Evolutionary conservation across 2,797 vertebrate genomes (phyloP).

Genomic region (Enteromius unitaeniatus): DNA sequence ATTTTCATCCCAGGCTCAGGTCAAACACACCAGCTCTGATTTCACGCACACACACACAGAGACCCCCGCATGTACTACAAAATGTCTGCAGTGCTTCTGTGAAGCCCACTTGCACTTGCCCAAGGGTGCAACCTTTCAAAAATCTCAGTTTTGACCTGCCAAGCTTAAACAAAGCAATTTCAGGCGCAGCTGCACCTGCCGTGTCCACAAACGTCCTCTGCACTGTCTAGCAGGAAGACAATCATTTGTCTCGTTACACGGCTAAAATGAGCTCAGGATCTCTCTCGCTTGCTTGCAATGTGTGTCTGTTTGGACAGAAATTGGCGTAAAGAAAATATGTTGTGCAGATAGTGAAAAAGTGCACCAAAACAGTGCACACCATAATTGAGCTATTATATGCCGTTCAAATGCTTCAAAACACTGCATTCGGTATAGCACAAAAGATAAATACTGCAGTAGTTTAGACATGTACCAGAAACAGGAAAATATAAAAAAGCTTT

Average conservation of each 20-base stretch:
- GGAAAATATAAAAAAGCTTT: neutral
- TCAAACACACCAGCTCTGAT: constrained; percentile 53
- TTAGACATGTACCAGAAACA: neutral
- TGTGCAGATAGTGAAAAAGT: constrained; percentile 24
- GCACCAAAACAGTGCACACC: constrained; percentile 1
- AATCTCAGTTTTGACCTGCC: constrained; percentile 76
- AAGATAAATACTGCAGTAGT: neutral
- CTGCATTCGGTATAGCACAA: neutral
- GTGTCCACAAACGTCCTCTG: constrained; percentile 64
- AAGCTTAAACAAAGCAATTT: constrained; percentile 83
- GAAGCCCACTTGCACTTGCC: constrained; percentile 58
- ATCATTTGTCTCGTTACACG: constrained; percentile 78
- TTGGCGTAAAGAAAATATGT: constrained; percentile 23
- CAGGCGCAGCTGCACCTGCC: constrained; percentile 79
- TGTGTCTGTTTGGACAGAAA: constrained; percentile 22
- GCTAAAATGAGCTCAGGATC: constrained; percentile 73
- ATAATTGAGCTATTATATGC: constrained; percentile 5
- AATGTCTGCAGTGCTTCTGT: constrained; percentile 41
- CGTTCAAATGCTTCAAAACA: constrained; percentile 13
- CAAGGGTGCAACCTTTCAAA: constrained; percentile 65
- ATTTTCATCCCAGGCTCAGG: constrained; percentile 52
- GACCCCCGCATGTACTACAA: constrained; percentile 13
- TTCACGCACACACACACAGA: constrained; percentile 38
- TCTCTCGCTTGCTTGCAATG: constrained; percentile 48
- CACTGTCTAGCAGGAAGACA: constrained; percentile 76